Conservation (phyloP, 2,888 invertebrate species). For the Ichneumoninae sp. region DNA sequence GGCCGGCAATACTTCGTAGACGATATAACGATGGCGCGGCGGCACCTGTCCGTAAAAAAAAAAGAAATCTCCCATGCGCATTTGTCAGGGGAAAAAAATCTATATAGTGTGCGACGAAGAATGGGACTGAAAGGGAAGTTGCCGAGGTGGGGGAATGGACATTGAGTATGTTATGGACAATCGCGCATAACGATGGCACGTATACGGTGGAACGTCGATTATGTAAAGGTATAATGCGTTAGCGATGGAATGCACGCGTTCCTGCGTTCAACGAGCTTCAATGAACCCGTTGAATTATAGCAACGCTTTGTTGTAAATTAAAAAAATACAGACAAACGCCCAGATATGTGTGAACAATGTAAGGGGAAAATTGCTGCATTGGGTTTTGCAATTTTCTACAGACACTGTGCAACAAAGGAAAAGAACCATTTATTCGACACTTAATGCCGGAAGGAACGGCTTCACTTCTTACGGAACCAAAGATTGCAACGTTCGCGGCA, state of each 20-base stretch:
- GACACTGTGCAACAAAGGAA: too few relatives aligned
- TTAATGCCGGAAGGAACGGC: too few relatives aligned
- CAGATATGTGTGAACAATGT: too few relatives aligned
- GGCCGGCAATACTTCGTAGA: not conserved
- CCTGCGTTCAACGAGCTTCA: not conserved
- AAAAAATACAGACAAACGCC: not conserved
- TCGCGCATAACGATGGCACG: constrained; percentile 33
- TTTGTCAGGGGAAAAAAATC: constrained; percentile 34
- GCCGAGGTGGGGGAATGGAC: constrained; percentile 40
- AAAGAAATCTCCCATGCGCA: constrained; percentile 15
- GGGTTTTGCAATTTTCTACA: too few relatives aligned
- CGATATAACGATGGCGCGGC: constrained; percentile 1
- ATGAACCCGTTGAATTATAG: not conserved
- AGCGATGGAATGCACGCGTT: not conserved
- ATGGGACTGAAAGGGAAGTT: not conserved
- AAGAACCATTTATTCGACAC: too few relatives aligned
- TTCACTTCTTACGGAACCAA: too few relatives aligned
- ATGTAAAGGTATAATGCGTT: not conserved
- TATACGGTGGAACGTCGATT: constrained; percentile 26
- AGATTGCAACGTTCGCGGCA: too few relatives aligned
- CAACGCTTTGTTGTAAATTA: not conserved
- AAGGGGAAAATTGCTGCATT: too few relatives aligned
- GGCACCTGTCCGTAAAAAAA: constrained; percentile 17
- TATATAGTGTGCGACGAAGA: constrained; percentile 15
- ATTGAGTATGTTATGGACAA: constrained; percentile 55